Evolutionary conservation across 2,797 vertebrate genomes (phyloP).

Genomic region (Poecilia velifera): DNA sequence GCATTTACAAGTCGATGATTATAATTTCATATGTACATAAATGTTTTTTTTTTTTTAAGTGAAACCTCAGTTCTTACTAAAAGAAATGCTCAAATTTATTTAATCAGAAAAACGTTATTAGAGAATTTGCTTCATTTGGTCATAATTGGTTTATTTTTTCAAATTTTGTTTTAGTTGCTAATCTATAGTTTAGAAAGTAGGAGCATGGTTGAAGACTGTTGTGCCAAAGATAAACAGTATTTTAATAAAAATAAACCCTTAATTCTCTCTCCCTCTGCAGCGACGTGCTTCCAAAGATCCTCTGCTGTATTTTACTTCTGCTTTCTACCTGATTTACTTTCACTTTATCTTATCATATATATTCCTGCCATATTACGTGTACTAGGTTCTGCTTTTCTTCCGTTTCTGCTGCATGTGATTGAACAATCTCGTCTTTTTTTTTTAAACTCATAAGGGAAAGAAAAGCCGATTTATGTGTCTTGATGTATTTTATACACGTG

Average conservation of each 20-base stretch:
- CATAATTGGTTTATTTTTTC: background rate
- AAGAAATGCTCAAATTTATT: background rate
- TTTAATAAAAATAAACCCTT: background rate
- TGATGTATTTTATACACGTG: slow-evolving; percentile 81
- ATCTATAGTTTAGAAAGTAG: background rate
- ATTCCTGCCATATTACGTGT: slow-evolving; percentile 37
- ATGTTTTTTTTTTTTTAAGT: background rate
- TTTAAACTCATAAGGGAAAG: slow-evolving; percentile 43
- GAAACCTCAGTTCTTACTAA: background rate
- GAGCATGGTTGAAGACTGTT: background rate
- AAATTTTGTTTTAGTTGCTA: background rate
- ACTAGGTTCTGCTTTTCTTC: slow-evolving; percentile 8
- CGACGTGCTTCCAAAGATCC: slow-evolving; percentile 75
- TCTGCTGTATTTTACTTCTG: slow-evolving; percentile 52
- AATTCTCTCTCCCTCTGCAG: background rate
- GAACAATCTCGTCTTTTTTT: slow-evolving; percentile 22
- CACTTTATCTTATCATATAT: slow-evolving; percentile 11
- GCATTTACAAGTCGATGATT: background rate
- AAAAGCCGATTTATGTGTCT: slow-evolving; percentile 52
- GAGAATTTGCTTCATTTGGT: background rate
- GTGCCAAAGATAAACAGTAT: slow-evolving; percentile 3
- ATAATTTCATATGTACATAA: background rate
- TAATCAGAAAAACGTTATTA: background rate
- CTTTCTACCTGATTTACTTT: background rate
- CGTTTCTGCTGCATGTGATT: slow-evolving; percentile 44